Base-by-base conservation (phyloP, 2,113 vertebrate genomes). In the Callospermophilus lateralis region DNA sequence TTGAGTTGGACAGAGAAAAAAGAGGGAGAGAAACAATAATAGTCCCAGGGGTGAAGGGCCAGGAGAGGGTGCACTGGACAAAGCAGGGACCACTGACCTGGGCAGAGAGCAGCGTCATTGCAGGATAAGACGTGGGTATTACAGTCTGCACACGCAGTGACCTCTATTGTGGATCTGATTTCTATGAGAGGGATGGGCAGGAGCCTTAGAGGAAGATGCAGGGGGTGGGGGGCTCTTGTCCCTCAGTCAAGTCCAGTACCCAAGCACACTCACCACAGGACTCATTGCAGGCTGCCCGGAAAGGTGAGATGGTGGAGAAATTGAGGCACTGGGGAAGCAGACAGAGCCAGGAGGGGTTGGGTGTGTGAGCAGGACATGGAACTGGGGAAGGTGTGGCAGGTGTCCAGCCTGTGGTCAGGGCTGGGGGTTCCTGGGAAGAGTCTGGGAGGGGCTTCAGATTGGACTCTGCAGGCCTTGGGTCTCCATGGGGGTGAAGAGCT, bases 231-330 rank as follows among this genome's bases (percentile, higher is more conserved):
- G 13, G 6, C 17, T 34, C 65, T 55, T 16, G 22, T 13, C 53
- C 74, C 16, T 11, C 26, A 7, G 68, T 63, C 17, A 34, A 37
- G 16, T 74, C 37, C 12, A 4, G 34, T n/a, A 8, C 87, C 55
- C 39, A 28, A 45, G 16, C 19, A 1, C 68, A 97, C 97, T 98
- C 74, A 97, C 97, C 89, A 42, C 97, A 97, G 17, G 97, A 91
- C 15, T 72, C 6, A 9, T 94, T 97, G 97, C 97, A 97, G 74
- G 61, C 97, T 98, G 95, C 39, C 15, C 13, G 0, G 88, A 39
- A 86, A 65, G 81, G 39, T n/a, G 58, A 97, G 76, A 97, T 26
- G 63, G 63, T 34, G 92, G 83, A 94, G 70, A 97, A 80, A 96
- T 51, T 91, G 95, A 96, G 91, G 51, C 39, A 22, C 77, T 84